Conservation (phyloP, 2,797 vertebrate species). For the Platalea minor region DNA sequence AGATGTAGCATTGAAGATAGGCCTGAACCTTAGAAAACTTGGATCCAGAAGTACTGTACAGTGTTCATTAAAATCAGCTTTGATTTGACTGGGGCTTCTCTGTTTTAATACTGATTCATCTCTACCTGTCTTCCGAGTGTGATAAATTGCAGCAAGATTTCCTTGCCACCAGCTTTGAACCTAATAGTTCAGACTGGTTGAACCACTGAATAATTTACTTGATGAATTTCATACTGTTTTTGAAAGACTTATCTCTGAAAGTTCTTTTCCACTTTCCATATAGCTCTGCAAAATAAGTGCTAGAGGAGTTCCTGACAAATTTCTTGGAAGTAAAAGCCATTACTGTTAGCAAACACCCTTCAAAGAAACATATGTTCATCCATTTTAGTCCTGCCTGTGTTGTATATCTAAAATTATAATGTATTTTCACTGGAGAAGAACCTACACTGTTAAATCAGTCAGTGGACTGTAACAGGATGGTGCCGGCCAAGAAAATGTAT, state of each 20-base stretch:
- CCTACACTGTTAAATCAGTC: background rate
- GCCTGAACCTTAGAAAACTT: background rate
- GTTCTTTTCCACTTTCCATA: background rate
- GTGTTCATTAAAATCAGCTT: background rate
- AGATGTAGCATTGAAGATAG: background rate
- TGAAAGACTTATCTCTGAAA: background rate
- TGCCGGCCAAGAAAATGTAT: background rate
- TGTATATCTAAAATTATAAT: background rate
- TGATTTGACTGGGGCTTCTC: background rate
- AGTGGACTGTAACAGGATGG: background rate
- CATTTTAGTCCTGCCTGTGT: background rate
- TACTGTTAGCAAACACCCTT: conserved; percentile 20
- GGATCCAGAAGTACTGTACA: background rate
- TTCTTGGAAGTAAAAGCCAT: background rate
- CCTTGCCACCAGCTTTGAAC: background rate
- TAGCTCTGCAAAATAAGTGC: background rate
- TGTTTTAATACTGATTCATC: background rate
- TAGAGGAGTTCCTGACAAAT: background rate
- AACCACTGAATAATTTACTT: background rate
- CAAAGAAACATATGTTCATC: background rate
- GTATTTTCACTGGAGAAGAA: background rate
- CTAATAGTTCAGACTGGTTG: background rate
- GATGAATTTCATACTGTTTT: background rate
- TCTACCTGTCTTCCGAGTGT: background rate
- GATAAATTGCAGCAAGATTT: background rate